Evolutionary conservation across 1,140 invertebrate species (phyloP), one percentile per base, ranked within the genome.

Genomic region (Oppia nitens): DNA sequence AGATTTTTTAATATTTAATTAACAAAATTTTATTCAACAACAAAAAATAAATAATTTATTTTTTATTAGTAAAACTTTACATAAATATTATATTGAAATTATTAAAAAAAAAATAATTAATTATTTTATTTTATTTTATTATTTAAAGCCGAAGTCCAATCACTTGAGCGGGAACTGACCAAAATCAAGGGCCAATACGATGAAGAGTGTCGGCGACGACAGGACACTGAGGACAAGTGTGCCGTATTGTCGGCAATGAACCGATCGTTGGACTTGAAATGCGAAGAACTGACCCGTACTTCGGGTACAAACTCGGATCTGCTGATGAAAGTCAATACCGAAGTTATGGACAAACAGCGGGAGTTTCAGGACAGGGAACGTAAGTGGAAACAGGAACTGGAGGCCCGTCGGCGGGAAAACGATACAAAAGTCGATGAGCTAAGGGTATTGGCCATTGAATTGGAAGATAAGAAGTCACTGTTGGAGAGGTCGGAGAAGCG

Each of bases 271-370:
- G n/a, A 62, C 11, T 27, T 9, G 17, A 60, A 63, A 48, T 32
- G 62, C 40, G 61, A 62, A 11, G 60, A 62, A 2, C 25, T 63
- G n/a, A 9, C 62, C 1, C 62, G 55, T 26, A 64, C 29, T 25
- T 60, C 57, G 25, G 61, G 61, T 56, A 25, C 45, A 20, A 54
- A 48, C 14, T 32, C 26, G 21, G 53, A 61, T n/a, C 47, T 60
- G 52, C 23, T 62, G 23, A 24, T 45, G 2, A 24, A 47, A 24
- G 21, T 62, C n/a, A 62, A 62, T 45, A 48, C 54, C 12, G 61
- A 62, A 62, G 17, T 62, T 9, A 47, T n/a, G 20, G 11, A 14
- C 17, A 63, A 63, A 48, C 25, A 63, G 21, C 20, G 25, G 3
- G 25, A 59, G 25, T 56, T 54, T 9, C 11, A 63, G 11, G 17